Evolutionary conservation across 2,888 invertebrate species (phyloP), one percentile per base, ranked within the genome.

Genomic region (Caenorhabditis panamensis): DNA sequence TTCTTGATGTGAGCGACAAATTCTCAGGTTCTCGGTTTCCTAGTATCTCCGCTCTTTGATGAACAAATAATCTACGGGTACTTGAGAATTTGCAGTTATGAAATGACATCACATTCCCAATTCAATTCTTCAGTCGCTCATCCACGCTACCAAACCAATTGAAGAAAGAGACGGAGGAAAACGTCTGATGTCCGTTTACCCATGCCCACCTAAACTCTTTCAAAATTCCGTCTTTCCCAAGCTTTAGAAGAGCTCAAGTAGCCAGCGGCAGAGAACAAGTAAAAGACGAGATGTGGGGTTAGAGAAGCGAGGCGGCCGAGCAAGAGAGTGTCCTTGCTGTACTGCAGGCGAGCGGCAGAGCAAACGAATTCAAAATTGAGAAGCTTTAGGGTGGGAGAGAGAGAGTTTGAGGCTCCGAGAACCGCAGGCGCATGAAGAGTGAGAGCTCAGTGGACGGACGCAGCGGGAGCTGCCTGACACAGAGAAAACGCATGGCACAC

Each of bases 351-450:
- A 73, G 64, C 66, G 49, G 59, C 59, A 66, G 75, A 75, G 75
- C 75, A 75, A 75, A 54, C 75, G 75, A 75, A 75, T 75, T 75
- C 75, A 66, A 75, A 75, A 66, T 61, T 66, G 75, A 75, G 66
- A 67, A 75, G 75, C 75, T 75, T 61, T 59, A 51, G 44, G 75
- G 4, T 36, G 47, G 53, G 26, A 37, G 13, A 8, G 37, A 67
- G 62, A 49, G 68, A 54, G 36, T 9, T 9, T 18, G 16, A 20
- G 11, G 26, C 6, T 11, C 1, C 22, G 49, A 18, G 54, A 76
- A 47, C 44, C 67, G 56, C 62, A 76, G 67, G 24, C 28, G 76
- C 41, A 54, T 16, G 47, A 37, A 56, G 63, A 18, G 20, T 18
- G 54, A 68, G 47, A 54, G 68, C 67, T 75, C 61, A 61, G 47